These are phyloP conservation scores for Melanerpes formicivorus DNA, from an alignment of 2,113 vertebrate species.

Conservation along the genomic window DNA sequence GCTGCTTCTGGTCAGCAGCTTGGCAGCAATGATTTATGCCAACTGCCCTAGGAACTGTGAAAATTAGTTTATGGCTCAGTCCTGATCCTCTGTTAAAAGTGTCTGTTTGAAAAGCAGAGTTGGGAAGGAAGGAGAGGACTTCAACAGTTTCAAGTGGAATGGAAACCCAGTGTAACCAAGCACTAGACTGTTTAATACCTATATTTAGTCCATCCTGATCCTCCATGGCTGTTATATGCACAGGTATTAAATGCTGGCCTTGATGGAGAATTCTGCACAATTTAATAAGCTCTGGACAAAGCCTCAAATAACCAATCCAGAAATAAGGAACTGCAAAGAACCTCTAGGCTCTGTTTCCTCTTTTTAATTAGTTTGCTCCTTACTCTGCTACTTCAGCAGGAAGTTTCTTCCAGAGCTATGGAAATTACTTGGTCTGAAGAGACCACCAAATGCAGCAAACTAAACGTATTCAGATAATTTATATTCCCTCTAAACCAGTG, in stretches of 20 bases:
- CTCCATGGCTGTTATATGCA: not conserved
- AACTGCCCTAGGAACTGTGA: not conserved
- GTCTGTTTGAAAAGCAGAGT: not conserved
- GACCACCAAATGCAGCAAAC: slow-evolving; percentile 23
- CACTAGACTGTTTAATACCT: not conserved
- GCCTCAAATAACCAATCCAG: not conserved
- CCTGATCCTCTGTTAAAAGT: not conserved
- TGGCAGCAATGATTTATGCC: not conserved
- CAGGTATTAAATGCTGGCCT: slow-evolving; percentile 15
- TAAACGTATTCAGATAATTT: not conserved
- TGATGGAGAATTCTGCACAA: not conserved
- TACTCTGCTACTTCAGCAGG: not conserved
- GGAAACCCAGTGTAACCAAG: slow-evolving; percentile 2
- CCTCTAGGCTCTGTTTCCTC: slow-evolving; percentile 27
- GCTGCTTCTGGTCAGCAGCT: slow-evolving; percentile 4
- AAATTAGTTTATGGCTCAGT: not conserved
- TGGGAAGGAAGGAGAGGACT: not conserved
- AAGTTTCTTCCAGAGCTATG: slow-evolving; percentile 13
- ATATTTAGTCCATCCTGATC: slow-evolving; percentile 27
- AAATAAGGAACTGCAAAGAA: slow-evolving; percentile 15
- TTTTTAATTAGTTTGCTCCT: slow-evolving; percentile 33
- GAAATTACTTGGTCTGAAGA: slow-evolving; percentile 7
- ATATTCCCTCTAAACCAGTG: not conserved
- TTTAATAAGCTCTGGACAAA: slow-evolving; percentile 52
- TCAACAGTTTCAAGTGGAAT: not conserved